Base-by-base conservation (phyloP, 2,888 invertebrate species). In the Nymphalis urticae region DNA sequence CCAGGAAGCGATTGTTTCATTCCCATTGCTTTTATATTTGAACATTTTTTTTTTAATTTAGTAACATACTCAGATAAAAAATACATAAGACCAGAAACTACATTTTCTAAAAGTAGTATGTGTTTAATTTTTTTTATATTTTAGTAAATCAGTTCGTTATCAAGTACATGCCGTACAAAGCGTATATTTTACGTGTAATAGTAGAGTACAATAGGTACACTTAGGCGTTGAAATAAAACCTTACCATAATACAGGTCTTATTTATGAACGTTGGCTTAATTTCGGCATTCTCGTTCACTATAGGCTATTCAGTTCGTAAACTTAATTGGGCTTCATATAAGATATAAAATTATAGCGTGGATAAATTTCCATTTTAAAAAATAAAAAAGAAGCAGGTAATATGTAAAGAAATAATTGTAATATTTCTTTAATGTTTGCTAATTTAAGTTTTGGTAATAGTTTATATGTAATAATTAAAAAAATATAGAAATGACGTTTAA, bases 271-370 rank as follows among this genome's bases (percentile, higher is more conserved):
- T 62, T 50, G 69, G 69, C 63, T 70, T 69, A 66, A 66, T 70
- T 66, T 70, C 63, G 60, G 63, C 60, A 58, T 27, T 64, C 51
- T 59, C 60, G 63, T 63, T 66, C 66, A 70, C 63, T 60, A 60
- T 66, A 63, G 60, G 66, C 60, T 51, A 66, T 70, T 63, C 60
- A 61, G 66, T 47, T 56, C 51, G 47, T 42, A 13, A 56, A 65
- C 58, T 66, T 66, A 67, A 67, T 70, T 70, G 70, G 70, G 64
- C 67, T 66, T 67, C 64, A 60, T 67, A 64, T 67, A 70, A 70
- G 70, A 60, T 66, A 70, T 66, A 67, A 61, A 70, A 70, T 47
- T 51, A 60, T 48, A 65, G 61, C 24, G 53, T 51, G 62, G 48
- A 60, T 66, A 70, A 66, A 64, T 63, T 64, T 64, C 50, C 62